These are phyloP conservation scores for Caenorhabditis japonica DNA, from an alignment of 2,888 invertebrate genomes.

Conservation along the genomic window DNA sequence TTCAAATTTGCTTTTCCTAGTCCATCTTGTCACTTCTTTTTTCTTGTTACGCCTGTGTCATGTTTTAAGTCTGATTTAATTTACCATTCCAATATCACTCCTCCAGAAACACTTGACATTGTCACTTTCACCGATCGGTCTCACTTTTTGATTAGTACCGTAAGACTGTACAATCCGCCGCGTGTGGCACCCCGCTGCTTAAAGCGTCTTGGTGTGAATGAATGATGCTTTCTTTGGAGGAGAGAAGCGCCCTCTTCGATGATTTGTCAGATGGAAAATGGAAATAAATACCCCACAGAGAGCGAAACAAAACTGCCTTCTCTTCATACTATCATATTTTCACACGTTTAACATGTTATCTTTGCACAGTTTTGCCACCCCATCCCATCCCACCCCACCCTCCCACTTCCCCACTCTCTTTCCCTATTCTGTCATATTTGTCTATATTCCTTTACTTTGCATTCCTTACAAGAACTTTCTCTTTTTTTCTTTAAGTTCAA, in stretches of 20 bases:
- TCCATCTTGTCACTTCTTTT: neutral
- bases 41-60: too few species aligned
- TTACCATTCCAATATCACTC: constrained; percentile 18
- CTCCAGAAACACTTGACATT: constrained; percentile 11
- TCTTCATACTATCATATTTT: constrained; percentile 40
- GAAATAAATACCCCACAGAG: constrained; percentile 27
- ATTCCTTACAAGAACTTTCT: constrained; percentile 1
- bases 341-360: constrained; percentile 50
- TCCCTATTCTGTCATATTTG: neutral
- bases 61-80: too few species aligned
- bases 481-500: too few species aligned
- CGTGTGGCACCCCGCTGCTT: constrained; percentile 32
- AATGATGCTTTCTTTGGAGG: constrained; percentile 6
- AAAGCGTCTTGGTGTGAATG: constrained; percentile 22
- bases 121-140: constrained; percentile 9
- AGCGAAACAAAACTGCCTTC: constrained; percentile 33
- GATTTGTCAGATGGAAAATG: constrained; percentile 4
- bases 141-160: constrained; percentile 28
- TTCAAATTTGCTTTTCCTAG: constrained; percentile 27
- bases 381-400: neutral
- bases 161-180: constrained; percentile 6
- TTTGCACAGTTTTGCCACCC: constrained; percentile 24
- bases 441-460: constrained; percentile 1
- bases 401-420: too few species aligned
- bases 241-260: constrained; percentile 18